Conservation (phyloP, 2,888 invertebrate genomes). For the Camponotus fellah region DNA sequence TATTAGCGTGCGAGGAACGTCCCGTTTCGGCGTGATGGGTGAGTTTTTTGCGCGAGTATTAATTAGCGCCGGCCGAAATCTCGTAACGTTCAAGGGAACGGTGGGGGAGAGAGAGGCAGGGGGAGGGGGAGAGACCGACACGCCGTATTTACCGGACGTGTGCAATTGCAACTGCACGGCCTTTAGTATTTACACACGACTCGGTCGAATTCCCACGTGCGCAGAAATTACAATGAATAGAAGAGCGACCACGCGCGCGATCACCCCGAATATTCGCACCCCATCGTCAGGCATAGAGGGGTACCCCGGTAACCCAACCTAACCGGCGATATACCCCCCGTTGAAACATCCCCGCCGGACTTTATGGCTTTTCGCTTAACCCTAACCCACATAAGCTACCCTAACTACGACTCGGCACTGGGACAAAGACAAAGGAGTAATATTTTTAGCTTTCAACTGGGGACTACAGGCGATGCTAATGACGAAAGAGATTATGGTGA, state of each 20-base stretch:
- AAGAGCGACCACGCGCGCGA: conserved; percentile 56
- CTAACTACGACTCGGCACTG: conserved; percentile 39
- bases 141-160: conserved; percentile 63
- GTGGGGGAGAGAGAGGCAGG: not conserved
- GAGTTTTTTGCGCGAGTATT: conserved; percentile 44
- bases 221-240: conserved; percentile 73
- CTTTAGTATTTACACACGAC: conserved; percentile 61
- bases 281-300: conserved; percentile 39
- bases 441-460: conserved; percentile 21
- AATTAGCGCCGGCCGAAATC: conserved; percentile 45
- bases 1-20: not conserved
- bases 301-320: not conserved
- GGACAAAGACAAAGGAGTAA: conserved; percentile 24
- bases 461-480: conserved; percentile 54
- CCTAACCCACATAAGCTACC: conserved; percentile 58
- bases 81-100: conserved; percentile 31
- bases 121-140: not conserved
- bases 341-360: conserved; percentile 61
- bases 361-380: conserved; percentile 70
- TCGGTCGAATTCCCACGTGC: conserved; percentile 61
- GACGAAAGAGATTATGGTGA: conserved; percentile 50
- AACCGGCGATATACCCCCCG: conserved; percentile 41
- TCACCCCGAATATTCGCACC: conserved; percentile 72
- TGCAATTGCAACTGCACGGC: conserved; percentile 61
- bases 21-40: conserved; percentile 2